Conservation (phyloP, 1,140 invertebrate genomes). For the Anadara kagoshimensis region DNA sequence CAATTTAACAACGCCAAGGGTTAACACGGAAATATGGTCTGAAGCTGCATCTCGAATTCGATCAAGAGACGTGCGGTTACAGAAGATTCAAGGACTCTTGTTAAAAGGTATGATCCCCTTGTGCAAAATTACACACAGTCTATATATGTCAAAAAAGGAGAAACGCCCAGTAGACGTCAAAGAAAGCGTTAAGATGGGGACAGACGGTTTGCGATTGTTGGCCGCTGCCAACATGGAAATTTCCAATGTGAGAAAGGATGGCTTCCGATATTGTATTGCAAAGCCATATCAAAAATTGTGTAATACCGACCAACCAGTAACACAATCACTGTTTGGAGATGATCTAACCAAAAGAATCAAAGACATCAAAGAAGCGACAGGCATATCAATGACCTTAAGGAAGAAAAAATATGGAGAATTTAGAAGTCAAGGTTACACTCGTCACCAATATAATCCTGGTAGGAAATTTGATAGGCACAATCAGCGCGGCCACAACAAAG, state of each 20-base stretch:
- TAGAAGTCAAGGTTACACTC: no score
- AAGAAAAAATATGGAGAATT: no score
- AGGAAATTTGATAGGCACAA: no score
- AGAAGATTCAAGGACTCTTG: not conserved
- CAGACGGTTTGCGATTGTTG: not conserved
- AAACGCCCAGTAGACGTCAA: not conserved
- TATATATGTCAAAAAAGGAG: not conserved
- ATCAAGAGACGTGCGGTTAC: no score
- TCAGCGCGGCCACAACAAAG: no score
- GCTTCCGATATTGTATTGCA: not conserved
- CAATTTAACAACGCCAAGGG: no score
- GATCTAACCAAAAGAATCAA: not conserved
- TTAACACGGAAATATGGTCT: no score
- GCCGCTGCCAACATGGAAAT: not conserved
- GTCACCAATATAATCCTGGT: no score
- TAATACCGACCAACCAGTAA: not conserved
- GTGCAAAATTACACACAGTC: not conserved
- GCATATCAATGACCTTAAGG: no score
- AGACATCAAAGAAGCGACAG: no score
- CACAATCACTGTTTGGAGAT: not conserved
- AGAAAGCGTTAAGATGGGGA: not conserved
- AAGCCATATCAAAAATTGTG: not conserved
- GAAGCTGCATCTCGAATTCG: no score
- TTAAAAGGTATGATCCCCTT: not conserved
- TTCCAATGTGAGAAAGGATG: not conserved